Evolutionary conservation across 2,888 invertebrate species (phyloP), one percentile per base, ranked within the genome.

Genomic region (Erebia palarica): DNA sequence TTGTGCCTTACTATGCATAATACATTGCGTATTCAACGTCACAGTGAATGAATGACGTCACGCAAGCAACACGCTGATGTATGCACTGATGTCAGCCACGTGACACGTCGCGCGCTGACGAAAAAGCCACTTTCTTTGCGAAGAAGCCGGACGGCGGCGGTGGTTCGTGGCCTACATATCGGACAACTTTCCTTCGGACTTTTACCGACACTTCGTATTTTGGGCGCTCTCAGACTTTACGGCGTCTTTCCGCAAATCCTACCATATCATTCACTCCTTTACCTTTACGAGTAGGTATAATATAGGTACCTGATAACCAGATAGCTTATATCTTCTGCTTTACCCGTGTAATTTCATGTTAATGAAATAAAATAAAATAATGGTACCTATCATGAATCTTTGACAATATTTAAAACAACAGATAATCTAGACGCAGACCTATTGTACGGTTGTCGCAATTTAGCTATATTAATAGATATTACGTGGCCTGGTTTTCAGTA

Each of bases 161-260:
- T 59, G 67, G 60, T 84, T 80, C 81, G 83, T 88, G 91, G 78
- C 90, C 91, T 90, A 93, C 92, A 92, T 92, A 91, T 89, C 86
- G 81, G 81, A 81, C 91, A 92, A 93, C 93, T 93, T 93, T 93
- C 93, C 90, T 91, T 92, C 86, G 82, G 85, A 92, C 92, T 92
- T 92, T 92, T 65, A 63, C 55, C 66, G 53, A 53, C 60, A 61
- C 53, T 49, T 59, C 27, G 42, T 60, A 53, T 58, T 68, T 67
- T 58, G 49, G 59, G 49, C 55, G 82, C 79, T 78, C 80, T 84
- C 88, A 90, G 90, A 91, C 89, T 76, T 77, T 73, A 75, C 77
- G 88, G 83, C 88, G 86, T 86, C 87, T 18, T 58, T 65, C 44
- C 47, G 27, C n/a, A 59, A 58, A 21, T 59, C 67, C 49, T 67